Percentiles rank a stretch among this genome's conserved stretches.
phyloP scores from a whole-genome alignment of 1,140 invertebrate genomes.

The Elymnias hypermnestra region DNA sequence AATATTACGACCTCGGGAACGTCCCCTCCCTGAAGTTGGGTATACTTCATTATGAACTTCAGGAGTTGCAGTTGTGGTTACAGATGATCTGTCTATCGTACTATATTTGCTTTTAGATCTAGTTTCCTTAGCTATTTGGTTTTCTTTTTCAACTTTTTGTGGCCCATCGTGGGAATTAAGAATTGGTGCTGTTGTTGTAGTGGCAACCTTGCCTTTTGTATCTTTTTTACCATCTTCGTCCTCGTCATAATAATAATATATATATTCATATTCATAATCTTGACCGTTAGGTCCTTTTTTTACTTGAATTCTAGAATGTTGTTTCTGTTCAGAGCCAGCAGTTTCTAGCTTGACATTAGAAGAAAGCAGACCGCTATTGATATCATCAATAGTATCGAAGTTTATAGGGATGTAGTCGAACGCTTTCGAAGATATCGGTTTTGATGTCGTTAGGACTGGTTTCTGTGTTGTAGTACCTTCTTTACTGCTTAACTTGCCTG shows the following conservation, averaged over 20 bases:
- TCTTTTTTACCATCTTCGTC: conserved; percentile 80
- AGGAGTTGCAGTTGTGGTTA: conserved; percentile 69
- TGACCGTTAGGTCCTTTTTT: conserved; percentile 93
- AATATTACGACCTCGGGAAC: conserved; percentile 78
- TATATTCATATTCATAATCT: conserved; percentile 94
- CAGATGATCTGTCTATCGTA: conserved; percentile 79
- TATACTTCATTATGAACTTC: conserved; percentile 82
- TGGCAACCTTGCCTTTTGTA: conserved; percentile 50
- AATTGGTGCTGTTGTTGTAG: conserved; percentile 35
- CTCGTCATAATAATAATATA: conserved; percentile 93
- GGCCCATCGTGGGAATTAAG: conserved; percentile 78
- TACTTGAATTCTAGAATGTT: conserved; percentile 84
- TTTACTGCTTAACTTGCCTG: conserved; percentile 57
- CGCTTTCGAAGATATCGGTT: conserved; percentile 40
- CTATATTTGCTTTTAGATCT: conserved; percentile 80
- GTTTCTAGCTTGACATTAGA: conserved; percentile 69
- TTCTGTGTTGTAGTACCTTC: conserved; percentile 64
- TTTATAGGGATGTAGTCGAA: conserved; percentile 72
- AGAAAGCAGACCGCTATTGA: conserved; percentile 65
- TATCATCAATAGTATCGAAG: conserved; percentile 68
- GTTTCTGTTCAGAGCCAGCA: conserved; percentile 72
- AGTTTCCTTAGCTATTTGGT: conserved; percentile 58
- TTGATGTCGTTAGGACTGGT: conserved; percentile 64
- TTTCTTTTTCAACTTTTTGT: conserved; percentile 70
- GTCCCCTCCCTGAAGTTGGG: conserved; percentile 73